phyloP scores from a whole-genome alignment of 2,113 vertebrate genomes.

The Tyto alba region DNA sequence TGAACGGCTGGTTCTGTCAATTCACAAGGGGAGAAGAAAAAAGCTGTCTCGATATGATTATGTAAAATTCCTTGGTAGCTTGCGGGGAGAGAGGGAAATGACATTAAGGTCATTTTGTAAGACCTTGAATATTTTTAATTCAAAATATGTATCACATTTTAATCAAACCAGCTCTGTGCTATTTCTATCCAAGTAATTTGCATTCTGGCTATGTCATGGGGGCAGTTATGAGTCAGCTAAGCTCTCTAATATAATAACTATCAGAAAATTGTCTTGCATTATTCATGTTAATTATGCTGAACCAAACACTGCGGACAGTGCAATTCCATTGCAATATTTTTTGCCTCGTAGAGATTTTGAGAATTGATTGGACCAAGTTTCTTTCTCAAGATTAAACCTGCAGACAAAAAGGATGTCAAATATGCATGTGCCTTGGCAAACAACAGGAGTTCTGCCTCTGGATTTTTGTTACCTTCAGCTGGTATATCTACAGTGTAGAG shows the following conservation, averaged over 20 bases:
- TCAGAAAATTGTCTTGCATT: conserved; percentile 74
- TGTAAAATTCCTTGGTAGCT: conserved; percentile 36
- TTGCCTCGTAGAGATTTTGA: conserved; percentile 62
- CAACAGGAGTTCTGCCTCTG: background rate
- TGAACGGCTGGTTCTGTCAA: background rate
- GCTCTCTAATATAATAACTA: conserved; percentile 73
- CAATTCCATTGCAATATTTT: conserved; percentile 61
- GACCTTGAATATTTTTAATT: conserved; percentile 62
- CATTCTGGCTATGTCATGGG: conserved; percentile 64
- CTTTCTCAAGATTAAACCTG: conserved; percentile 40
- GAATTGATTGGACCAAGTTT: conserved; percentile 35
- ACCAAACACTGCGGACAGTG: conserved; percentile 59
- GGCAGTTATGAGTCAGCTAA: conserved; percentile 72
- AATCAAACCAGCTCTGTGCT: conserved; percentile 60
- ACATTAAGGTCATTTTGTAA: conserved; percentile 59
- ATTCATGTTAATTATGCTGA: conserved; percentile 77
- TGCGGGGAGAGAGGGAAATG: background rate
- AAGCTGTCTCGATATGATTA: conserved; percentile 1
- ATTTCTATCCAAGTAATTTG: conserved; percentile 59
- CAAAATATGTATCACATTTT: conserved; percentile 67
- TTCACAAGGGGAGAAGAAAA: background rate
- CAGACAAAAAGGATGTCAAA: background rate
- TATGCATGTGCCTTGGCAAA: background rate
- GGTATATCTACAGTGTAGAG: background rate
- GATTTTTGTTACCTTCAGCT: background rate